Evolutionary conservation across 2,888 invertebrate species (phyloP).

Genomic region (Rhagonycha fulva): DNA sequence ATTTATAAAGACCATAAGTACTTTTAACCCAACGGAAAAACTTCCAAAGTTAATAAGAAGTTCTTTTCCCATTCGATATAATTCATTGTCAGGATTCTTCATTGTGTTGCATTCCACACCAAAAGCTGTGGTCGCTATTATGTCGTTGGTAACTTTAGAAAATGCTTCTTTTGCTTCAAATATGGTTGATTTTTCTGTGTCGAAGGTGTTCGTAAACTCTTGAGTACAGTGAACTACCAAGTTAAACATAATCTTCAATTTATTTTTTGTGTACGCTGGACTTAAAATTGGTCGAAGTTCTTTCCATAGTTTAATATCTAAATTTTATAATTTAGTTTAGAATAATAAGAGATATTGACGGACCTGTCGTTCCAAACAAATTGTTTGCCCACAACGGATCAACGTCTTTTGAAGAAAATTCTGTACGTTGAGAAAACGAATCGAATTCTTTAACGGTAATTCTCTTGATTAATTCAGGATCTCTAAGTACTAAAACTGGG

Average conservation of each 20-base stretch:
- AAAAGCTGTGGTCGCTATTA: constrained; percentile 56
- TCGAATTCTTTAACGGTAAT: not conserved
- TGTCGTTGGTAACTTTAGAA: constrained; percentile 52
- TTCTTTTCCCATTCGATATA: not conserved
- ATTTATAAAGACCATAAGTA: not conserved
- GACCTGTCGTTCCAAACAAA: not conserved
- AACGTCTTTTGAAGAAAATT: not conserved
- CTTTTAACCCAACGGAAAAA: not conserved
- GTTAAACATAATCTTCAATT: constrained; percentile 33
- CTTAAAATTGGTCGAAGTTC: constrained; percentile 33
- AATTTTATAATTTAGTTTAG: not conserved
- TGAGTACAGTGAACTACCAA: constrained; percentile 30
- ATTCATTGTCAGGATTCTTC: constrained; percentile 51
- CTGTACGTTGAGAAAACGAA: not conserved
- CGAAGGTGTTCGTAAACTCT: constrained; percentile 27
- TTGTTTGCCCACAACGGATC: not conserved
- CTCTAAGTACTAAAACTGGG: not conserved
- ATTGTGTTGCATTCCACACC: constrained; percentile 58
- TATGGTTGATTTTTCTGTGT: not conserved
- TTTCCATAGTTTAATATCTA: constrained; percentile 23
- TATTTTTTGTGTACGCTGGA: constrained; percentile 37
- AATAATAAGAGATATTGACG: not conserved
- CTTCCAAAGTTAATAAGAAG: not conserved
- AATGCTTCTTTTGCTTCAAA: constrained; percentile 5
- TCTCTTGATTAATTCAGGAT: not conserved